Percentiles rank a stretch among this genome's conserved stretches.
These are phyloP conservation scores for Troides oblongomaculatus DNA, from an alignment of 2,888 invertebrate species.

Conservation along the genomic window DNA sequence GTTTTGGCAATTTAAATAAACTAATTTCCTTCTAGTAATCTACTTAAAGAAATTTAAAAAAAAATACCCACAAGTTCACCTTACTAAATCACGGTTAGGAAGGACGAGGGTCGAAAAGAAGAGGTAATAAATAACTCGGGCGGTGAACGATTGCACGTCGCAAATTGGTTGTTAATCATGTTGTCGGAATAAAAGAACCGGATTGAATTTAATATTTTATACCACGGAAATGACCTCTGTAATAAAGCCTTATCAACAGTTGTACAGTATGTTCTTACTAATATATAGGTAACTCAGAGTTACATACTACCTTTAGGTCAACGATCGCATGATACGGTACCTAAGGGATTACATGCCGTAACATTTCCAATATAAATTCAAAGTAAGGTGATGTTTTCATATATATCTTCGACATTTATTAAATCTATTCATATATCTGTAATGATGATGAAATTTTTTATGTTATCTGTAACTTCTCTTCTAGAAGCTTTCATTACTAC, in stretches of 20 bases:
- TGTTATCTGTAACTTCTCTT: too few relatives aligned
- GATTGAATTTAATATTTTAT: too few relatives aligned
- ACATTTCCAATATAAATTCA: neutral
- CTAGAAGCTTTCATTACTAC: too few relatives aligned
- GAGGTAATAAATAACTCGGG: slow-evolving; percentile 23
- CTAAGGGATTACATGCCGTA: neutral
- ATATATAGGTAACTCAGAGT: too few relatives aligned
- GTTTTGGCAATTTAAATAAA: too few relatives aligned
- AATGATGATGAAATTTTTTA: neutral
- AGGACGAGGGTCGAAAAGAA: slow-evolving; percentile 21
- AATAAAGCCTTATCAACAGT: too few relatives aligned
- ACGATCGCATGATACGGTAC: neutral
- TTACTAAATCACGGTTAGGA: slow-evolving; percentile 14
- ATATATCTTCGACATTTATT: neutral
- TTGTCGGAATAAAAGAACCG: slow-evolving; percentile 10
- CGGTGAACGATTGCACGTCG: slow-evolving; percentile 8
- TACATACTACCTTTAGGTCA: neutral
- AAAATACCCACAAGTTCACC: neutral
- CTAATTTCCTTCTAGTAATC: neutral
- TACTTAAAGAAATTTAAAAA: neutral
- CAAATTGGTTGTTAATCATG: slow-evolving; percentile 26
- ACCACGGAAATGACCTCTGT: too few relatives aligned
- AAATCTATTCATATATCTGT: neutral
- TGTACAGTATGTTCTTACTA: too few relatives aligned
- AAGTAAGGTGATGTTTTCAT: neutral